A percentile compares a stretch with the other conserved stretches of the same genome.
Conservation (phyloP, 2,113 vertebrate genomes). For the Phaethornis superciliosus region DNA sequence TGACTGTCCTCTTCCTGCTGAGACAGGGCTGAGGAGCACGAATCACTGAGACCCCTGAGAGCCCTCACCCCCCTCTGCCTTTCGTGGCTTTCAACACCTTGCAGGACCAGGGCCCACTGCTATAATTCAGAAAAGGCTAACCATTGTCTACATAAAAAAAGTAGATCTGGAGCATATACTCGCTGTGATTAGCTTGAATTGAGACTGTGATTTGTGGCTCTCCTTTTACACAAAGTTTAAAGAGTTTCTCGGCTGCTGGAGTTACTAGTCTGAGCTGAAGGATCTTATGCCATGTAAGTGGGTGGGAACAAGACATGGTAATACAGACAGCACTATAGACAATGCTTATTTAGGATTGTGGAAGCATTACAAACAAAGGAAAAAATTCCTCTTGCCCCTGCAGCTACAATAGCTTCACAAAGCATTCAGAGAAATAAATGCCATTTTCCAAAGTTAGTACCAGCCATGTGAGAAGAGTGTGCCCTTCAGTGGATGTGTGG, state of each 20-base stretch:
- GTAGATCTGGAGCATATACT: not conserved
- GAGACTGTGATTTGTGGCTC: conserved; percentile 5
- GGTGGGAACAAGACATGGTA: conserved; percentile 35
- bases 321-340: conserved; percentile 31
- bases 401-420: conserved; percentile 28
- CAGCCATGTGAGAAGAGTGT: not conserved
- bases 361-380: conserved; percentile 45
- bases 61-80: not conserved
- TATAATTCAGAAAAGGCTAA: conserved; percentile 9
- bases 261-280: not conserved
- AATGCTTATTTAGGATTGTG: conserved; percentile 52
- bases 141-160: conserved; percentile 2
- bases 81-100: conserved; percentile 31
- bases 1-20: not conserved
- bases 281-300: conserved; percentile 27
- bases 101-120: not conserved
- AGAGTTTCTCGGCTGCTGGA: conserved; percentile 31
- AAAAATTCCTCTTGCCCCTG: conserved; percentile 27
- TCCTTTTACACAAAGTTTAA: conserved; percentile 7
- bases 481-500: not conserved
- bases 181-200: not conserved
- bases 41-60: not conserved
- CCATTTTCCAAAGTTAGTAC: not conserved
- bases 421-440: conserved; percentile 27
- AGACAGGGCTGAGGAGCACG: not conserved